Evolutionary conservation across 2,888 invertebrate species (phyloP), one percentile per base, ranked within the genome.

Genomic region (Prosopocoilus inquinatus): DNA sequence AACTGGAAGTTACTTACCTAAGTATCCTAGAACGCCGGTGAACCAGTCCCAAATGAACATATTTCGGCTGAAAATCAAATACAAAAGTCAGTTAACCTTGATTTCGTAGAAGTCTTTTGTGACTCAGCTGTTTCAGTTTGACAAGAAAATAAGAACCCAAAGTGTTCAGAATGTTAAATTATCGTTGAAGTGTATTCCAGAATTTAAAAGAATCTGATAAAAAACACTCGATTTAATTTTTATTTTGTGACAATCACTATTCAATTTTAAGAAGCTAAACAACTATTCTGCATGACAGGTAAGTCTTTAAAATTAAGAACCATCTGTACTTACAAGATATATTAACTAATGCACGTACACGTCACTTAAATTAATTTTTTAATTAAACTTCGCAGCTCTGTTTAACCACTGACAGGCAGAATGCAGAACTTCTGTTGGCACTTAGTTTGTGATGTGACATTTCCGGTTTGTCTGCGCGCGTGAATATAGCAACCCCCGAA

Each of bases 11-110:
- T 51, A 82, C 88, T 88, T 78, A 94, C 94, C 94, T 78, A 95
- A 85, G 81, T 92, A 94, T 78, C 93, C 93, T 75, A 95, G 83
- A 75, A 94, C 93, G 72, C 94, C 93, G 78, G 94, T 91, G 77
- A 95, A 90, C 94, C 94, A 95, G 80, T 94, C 94, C 90, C 91
- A 91, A 82, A 95, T 88, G 84, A 95, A 94, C 94, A 95, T 94
- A 75, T 74, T 67, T 70, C 16, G 16, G 66, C 63, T 63, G 57
- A 43, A 64, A 64, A 39, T 13, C 47, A 57, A 47, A 52, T 59
- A 55, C 48, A 62, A 58, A 58, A 55, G 51, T 43, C 55, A 59
- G 57, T 57, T 58, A 64, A 64, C 66, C 64, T 63, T 66, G 62
- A 53, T 50, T 38, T 38, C 20, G 5, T 43, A 45, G 45, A 52